phyloP scores from a whole-genome alignment of 1,140 invertebrate species.

The Euborellia annulipes region DNA sequence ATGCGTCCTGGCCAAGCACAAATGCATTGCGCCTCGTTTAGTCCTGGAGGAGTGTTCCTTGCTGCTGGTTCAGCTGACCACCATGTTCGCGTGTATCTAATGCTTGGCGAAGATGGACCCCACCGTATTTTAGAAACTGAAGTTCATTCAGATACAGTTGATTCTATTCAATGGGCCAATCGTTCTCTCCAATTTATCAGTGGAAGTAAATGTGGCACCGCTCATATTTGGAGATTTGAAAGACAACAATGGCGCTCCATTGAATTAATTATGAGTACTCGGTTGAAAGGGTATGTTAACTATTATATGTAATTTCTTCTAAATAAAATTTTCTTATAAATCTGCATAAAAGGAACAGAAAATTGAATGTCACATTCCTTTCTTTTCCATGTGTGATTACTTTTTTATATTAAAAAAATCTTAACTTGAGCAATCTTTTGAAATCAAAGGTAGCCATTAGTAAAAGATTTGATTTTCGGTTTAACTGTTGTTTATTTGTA shows the following conservation, averaged over 20 bases:
- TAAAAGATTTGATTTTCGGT: too few relatives aligned
- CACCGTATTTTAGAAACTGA: slow-evolving; percentile 65
- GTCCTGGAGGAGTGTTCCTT: slow-evolving; percentile 81
- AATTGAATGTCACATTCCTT: too few relatives aligned
- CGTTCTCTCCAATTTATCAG: slow-evolving; percentile 72
- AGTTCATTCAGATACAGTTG: slow-evolving; percentile 83
- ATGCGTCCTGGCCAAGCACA: slow-evolving; percentile 85
- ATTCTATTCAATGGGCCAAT: slow-evolving; percentile 92
- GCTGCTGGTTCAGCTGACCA: slow-evolving; percentile 90
- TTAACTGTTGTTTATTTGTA: too few relatives aligned
- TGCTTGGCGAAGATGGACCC: slow-evolving; percentile 56
- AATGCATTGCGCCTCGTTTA: slow-evolving; percentile 92
- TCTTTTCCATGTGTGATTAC: too few relatives aligned
- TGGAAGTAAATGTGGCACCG: slow-evolving; percentile 92
- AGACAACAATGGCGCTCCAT: slow-evolving; percentile 74
- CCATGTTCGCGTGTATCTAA: slow-evolving; percentile 73
- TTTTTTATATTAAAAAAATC: too few relatives aligned
- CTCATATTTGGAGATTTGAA: slow-evolving; percentile 84
- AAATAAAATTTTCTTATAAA: too few relatives aligned
- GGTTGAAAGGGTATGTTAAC: slow-evolving; percentile 41
- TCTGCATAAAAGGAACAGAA: too few relatives aligned
- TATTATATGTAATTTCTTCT: too few relatives aligned
- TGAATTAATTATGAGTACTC: slow-evolving; percentile 55
- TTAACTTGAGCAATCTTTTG: too few relatives aligned
- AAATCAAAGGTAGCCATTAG: too few relatives aligned